A percentile compares a stretch with the other conserved stretches of the same genome.
Evolutionary conservation across 64 coral and sea anemone genomes (phyloP).

Genomic region (Stichodactyla helianthus): DNA sequence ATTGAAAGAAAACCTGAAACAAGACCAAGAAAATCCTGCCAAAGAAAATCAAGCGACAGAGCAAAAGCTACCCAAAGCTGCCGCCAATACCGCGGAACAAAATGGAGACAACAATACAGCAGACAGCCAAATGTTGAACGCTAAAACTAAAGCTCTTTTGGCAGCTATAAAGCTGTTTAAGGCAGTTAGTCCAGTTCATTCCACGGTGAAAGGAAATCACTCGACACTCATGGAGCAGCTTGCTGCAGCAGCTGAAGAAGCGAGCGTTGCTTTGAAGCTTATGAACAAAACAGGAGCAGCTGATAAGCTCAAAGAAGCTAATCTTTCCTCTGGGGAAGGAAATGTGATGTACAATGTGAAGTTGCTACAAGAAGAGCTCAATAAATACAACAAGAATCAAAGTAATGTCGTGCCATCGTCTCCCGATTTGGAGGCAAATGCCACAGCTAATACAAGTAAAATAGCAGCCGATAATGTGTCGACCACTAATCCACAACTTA

Average conservation of each 20-base stretch:
- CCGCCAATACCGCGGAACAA: neutral
- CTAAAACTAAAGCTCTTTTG: neutral
- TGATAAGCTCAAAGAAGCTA: neutral
- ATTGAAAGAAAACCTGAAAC: conserved; percentile 1
- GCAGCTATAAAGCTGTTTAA: neutral
- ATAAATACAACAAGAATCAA: neutral
- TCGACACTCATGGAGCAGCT: conserved; percentile 1
- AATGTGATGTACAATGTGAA: neutral
- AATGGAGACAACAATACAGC: neutral
- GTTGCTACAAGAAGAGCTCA: conserved; percentile 5
- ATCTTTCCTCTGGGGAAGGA: neutral
- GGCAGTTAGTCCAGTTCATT: neutral
- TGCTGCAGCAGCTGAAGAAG: conserved; percentile 5
- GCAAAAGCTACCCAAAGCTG: neutral
- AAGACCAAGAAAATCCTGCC: neutral
- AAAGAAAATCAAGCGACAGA: neutral
- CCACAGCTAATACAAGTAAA: neutral
- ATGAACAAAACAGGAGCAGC: neutral
- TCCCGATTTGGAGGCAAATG: neutral
- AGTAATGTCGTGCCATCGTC: neutral
- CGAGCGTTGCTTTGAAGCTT: conserved; percentile 3
- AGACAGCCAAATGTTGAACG: neutral
- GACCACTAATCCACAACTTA: neutral
- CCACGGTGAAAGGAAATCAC: neutral
- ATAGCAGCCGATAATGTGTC: conserved; percentile 1